phyloP scores from a whole-genome alignment of 2,797 vertebrate genomes.

The Prionace glauca region DNA sequence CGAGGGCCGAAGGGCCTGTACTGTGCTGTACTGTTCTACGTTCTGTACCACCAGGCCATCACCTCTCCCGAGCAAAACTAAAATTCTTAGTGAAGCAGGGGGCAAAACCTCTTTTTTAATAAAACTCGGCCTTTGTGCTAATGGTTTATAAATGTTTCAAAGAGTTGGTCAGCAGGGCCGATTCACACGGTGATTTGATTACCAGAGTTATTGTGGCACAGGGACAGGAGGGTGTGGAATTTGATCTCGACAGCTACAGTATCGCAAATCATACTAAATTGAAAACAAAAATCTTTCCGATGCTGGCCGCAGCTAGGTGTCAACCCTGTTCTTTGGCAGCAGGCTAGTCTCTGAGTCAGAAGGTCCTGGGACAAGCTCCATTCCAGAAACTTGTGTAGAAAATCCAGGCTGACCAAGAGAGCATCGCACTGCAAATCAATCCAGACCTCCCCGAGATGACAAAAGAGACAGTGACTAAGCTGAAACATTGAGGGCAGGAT shows the following conservation, averaged over 20 bases:
- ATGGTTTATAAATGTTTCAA: not conserved
- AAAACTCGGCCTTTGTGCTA: not conserved
- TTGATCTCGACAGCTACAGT: not conserved
- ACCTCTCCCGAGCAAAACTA: not conserved
- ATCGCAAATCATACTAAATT: not conserved
- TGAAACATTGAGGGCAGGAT: not conserved
- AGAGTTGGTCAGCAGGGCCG: not conserved
- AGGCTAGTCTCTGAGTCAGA: too few species aligned
- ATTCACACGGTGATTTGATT: slow-evolving; percentile 24
- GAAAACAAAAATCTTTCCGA: not conserved
- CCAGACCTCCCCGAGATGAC: not conserved
- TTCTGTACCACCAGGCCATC: too few species aligned
- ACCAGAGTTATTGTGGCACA: not conserved
- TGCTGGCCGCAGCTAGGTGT: not conserved
- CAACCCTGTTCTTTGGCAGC: not conserved
- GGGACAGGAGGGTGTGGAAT: not conserved
- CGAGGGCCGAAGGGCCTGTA: too few species aligned
- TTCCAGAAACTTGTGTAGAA: not conserved
- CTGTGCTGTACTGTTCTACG: too few species aligned
- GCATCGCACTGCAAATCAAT: not conserved
- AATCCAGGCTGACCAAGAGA: not conserved
- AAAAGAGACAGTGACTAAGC: not conserved
- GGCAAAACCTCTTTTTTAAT: not conserved
- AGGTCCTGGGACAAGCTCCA: not conserved
- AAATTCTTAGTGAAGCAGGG: not conserved